Evolutionary conservation across 2,797 vertebrate genomes (phyloP).

Genomic region (Leptodactylus fallax): DNA sequence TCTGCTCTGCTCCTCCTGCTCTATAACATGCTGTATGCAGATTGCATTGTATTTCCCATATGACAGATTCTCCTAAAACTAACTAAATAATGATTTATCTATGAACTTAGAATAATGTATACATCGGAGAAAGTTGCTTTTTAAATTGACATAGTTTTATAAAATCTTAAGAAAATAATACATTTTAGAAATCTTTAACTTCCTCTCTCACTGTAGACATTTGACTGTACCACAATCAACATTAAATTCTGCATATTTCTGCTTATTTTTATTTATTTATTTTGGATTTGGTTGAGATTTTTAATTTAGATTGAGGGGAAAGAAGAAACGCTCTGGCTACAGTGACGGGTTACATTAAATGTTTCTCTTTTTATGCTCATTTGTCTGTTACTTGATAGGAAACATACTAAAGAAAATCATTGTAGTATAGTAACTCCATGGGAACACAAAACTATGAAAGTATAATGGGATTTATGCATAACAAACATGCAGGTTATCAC

Average conservation of each 20-base stretch:
- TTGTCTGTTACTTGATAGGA: slow-evolving; percentile 51
- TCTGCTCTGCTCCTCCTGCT: no score
- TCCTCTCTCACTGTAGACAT: background rate
- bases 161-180: no score
- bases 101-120: no score
- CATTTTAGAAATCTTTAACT: no score
- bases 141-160: no score
- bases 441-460: slow-evolving; percentile 57
- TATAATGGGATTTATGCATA: slow-evolving; percentile 60
- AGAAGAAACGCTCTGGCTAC: background rate
- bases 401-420: slow-evolving; percentile 52
- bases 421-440: slow-evolving; percentile 56
- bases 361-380: slow-evolving; percentile 49
- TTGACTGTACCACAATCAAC: background rate
- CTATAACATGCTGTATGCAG: no score
- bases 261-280: background rate
- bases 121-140: no score
- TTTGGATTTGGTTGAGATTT: slow-evolving; percentile 32
- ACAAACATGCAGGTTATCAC: slow-evolving; percentile 58
- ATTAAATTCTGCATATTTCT: background rate
- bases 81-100: no score
- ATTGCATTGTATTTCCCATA: no score
- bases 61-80: no score
- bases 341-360: slow-evolving; percentile 31
- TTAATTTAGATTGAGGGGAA: slow-evolving; percentile 49